phyloP scores from a whole-genome alignment of 2,113 vertebrate genomes.

The Picathartes gymnocephalus region DNA sequence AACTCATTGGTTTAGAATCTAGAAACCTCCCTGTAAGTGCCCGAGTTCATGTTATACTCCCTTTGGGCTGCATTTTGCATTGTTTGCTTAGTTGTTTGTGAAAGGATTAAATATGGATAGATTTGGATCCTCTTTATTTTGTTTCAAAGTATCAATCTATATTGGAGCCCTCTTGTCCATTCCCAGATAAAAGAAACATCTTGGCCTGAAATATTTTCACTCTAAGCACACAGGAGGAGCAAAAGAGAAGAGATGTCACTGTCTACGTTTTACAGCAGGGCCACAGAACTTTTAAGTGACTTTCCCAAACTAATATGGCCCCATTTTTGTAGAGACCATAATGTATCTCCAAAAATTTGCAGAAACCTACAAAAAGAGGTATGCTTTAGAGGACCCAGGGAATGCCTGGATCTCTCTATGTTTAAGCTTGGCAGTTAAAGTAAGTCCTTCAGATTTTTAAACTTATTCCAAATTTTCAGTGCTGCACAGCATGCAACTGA shows the following conservation, averaged over 20 bases:
- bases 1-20: neutral
- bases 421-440: neutral
- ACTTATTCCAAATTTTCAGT: slow-evolving; percentile 39
- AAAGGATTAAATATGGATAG: neutral
- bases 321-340: neutral
- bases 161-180: neutral
- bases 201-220: neutral
- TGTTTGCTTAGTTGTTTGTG: neutral
- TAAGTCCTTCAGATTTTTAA: slow-evolving; percentile 30
- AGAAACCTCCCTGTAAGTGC: neutral
- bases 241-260: neutral
- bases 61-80: neutral
- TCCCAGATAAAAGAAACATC: neutral
- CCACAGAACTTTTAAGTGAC: neutral
- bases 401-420: neutral
- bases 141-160: neutral
- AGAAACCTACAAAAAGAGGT: neutral
- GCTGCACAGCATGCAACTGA: slow-evolving; percentile 40
- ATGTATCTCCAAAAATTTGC: neutral
- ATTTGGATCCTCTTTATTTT: neutral
- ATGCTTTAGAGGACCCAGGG: neutral
- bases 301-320: neutral
- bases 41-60: neutral
- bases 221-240: neutral
- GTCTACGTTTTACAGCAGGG: neutral